Base-by-base conservation (phyloP, 1,140 invertebrate genomes). In the Euschistus heros region DNA sequence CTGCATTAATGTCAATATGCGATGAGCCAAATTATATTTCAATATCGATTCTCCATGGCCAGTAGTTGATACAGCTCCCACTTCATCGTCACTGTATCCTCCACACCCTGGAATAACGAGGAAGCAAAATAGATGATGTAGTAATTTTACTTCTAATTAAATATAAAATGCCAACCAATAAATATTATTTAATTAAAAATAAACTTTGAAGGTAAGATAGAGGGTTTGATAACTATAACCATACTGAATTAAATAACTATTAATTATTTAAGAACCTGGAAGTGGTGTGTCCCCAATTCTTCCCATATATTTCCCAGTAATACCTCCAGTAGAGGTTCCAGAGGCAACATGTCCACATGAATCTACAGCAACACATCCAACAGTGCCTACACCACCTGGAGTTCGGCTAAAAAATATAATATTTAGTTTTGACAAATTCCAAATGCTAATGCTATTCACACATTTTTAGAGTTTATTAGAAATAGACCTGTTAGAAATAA, bases 311-410 rank as follows among this genome's bases (percentile, higher is more conserved):
- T 94, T 92, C 14, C 84, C 88, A 26, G 84, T 89, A 60, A 87
- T 86, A 18, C 91, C 91, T 20, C 91, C 92, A 2, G 91, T 94
- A 1, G 90, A 92, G 0, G 86, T 90, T 1, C 85, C 89, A 50
- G 81, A 85, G 3, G 88, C 87, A 30, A 57, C 54, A 17, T 26
- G 54, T 1, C 54, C 54, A 3, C 2, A 8, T 15, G 18, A 57
- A 24, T 57, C 54, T 2, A 57, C 54, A 17, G 24, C 54, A 7
- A 57, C 54, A 26, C 54, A 57, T 2, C 54, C 54, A 14, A 57
- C 54, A 24, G 54, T 57, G 10, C 24, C 54, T 18, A 22, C 47
- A 18, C 5, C 47, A 50, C 47, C n/a, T 5, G 47, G 47, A 20
- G 8, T 18, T 50, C 22, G n/a, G 3, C 22, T 50, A 6, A 50